Conservation (phyloP, 2,113 vertebrate species). For the Nothoprocta pentlandii region DNA sequence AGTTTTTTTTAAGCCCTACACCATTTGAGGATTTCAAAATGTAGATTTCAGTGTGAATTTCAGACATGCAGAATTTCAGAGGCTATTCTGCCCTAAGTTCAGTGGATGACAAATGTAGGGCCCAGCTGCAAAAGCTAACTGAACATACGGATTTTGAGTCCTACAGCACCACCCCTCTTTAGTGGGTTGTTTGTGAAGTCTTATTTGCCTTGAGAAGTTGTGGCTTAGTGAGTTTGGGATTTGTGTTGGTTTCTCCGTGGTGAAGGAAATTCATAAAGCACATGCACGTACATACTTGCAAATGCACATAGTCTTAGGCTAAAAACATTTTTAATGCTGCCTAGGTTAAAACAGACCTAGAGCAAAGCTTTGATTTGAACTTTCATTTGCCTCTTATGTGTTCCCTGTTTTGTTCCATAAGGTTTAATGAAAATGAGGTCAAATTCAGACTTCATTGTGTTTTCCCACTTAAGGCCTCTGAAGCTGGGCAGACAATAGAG, state of each 20-base stretch:
- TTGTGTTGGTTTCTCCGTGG: slow-evolving; percentile 23
- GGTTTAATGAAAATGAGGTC: not conserved
- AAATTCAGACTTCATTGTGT: not conserved
- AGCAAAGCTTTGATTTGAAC: not conserved
- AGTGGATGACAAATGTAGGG: not conserved
- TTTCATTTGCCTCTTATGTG: not conserved
- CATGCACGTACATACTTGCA: not conserved
- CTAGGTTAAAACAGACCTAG: not conserved
- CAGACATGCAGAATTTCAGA: not conserved
- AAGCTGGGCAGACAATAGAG: not conserved
- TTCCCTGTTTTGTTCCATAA: not conserved
- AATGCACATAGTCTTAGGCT: not conserved
- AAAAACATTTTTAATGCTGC: not conserved
- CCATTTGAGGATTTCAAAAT: not conserved
- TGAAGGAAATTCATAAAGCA: not conserved
- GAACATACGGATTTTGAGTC: not conserved
- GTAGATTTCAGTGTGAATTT: not conserved
- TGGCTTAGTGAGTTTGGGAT: not conserved
- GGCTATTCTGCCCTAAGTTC: not conserved
- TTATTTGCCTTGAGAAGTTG: not conserved
- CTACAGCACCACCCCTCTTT: not conserved
- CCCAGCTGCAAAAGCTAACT: not conserved
- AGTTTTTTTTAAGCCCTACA: not conserved
- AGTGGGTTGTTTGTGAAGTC: not conserved
- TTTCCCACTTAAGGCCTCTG: not conserved